Percentiles rank a stretch among this genome's conserved stretches.
These are phyloP conservation scores for Erebia ligea DNA, from an alignment of 2,888 invertebrate genomes.

Conservation along the genomic window DNA sequence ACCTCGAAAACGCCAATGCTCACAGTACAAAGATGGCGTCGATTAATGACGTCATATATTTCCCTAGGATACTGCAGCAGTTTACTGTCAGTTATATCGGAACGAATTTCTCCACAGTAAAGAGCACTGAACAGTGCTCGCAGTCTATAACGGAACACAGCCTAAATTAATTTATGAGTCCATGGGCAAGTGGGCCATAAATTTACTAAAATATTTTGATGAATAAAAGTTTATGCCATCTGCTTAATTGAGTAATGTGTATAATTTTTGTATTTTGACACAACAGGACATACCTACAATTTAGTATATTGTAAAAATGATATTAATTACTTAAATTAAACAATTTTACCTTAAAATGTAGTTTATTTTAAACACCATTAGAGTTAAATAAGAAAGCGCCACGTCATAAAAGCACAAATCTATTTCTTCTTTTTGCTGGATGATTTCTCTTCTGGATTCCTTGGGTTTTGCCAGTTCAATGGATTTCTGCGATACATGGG, in stretches of 20 bases:
- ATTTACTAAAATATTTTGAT: not conserved
- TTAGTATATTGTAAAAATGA: not conserved
- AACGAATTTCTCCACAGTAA: too few species aligned
- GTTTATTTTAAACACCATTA: conserved; percentile 40
- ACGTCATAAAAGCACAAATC: conserved; percentile 40
- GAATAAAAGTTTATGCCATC: not conserved
- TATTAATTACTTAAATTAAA: conserved; percentile 34
- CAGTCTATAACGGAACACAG: too few species aligned
- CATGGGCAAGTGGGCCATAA: too few species aligned
- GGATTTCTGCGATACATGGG: conserved; percentile 95
- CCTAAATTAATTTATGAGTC: too few species aligned
- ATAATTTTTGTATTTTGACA: not conserved
- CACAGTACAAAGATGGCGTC: too few species aligned
- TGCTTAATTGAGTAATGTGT: not conserved
- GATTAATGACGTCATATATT: too few species aligned
- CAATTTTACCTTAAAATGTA: conserved; percentile 39
- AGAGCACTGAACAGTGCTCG: too few species aligned
- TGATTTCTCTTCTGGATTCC: conserved; percentile 69
- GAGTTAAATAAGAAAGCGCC: conserved; percentile 37
- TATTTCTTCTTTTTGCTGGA: conserved; percentile 81
- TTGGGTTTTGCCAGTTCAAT: conserved; percentile 94
- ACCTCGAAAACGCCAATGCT: too few species aligned
- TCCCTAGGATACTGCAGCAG: too few species aligned
- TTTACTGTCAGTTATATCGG: too few species aligned
- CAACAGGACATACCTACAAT: not conserved